Base-by-base conservation (phyloP, 2,113 vertebrate genomes). In the Cheirogaleus medius region DNA sequence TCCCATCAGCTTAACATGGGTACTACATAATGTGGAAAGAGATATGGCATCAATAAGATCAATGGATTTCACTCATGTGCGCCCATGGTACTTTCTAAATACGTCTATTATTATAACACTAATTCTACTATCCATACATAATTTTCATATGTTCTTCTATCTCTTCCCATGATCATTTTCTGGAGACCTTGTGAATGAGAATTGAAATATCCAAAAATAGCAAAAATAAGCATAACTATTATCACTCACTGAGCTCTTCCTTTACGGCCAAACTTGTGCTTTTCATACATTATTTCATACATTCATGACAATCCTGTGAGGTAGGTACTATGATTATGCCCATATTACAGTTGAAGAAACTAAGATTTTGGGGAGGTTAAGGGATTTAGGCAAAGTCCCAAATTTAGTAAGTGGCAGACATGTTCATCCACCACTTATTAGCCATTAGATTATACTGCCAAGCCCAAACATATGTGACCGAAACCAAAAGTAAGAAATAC, bases 261-360 rank as follows among this genome's bases (percentile, higher is more conserved):
- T 91, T 71, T 82, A 95, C 44, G 52, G 29, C 49, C 63, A 87
- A 84, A 82, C 25, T 71, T 94, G 14, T 34, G 20, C 49, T 87
- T 74, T 78, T 56, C 14, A 68, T 25, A 74, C 6, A 47, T 69
- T 27, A 76, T 74, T 78, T 63, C 11, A 69, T 23, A 73, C 5
- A 44, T 63, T 25, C 69, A 34, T 64, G 69, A 80, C 8, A 84
- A 80, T 84, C 23, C 44, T n/a, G 20, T 14, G 8, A 5, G 27
- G 34, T 37, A 94, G n/a, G 11, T 47, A 91, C 32, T 90, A 92
- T 47, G 68, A 81, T 73, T 69, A 95, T 80, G 21, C 8, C 44
- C 23, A 9, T 63, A 95, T 98, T 37, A 97, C 7, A 93, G 81
- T 29, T 84, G 80, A 94, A 86, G 85, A 87, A 90, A 63, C 77